Conservation (phyloP, 2,113 vertebrate species). For the Hyaena hyaena region DNA sequence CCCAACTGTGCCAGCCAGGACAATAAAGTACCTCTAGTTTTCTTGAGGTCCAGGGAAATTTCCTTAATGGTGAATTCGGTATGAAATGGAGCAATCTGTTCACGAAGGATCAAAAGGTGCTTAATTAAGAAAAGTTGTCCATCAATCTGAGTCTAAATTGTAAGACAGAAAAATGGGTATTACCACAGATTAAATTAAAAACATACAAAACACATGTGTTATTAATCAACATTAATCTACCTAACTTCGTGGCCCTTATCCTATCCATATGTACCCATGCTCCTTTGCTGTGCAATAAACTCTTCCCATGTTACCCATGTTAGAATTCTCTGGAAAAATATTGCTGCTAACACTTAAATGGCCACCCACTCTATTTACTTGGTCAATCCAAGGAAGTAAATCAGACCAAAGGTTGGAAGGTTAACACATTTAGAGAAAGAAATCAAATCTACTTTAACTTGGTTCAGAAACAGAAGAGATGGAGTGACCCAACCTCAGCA, state of each 20-base stretch:
- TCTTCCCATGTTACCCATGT: neutral
- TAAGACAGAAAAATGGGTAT: conserved; percentile 83
- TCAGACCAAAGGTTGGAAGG: neutral
- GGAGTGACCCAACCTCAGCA: neutral
- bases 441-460: neutral
- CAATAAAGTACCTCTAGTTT: conserved; percentile 95
- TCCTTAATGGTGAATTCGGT: conserved; percentile 99
- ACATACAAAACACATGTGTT: neutral
- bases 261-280: neutral
- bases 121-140: conserved; percentile 99
- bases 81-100: conserved; percentile 99
- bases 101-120: conserved; percentile 98
- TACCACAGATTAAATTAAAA: conserved; percentile 66
- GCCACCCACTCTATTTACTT: conserved; percentile 18
- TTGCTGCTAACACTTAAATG: conserved; percentile 25
- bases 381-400: conserved; percentile 25
- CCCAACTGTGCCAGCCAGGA: conserved; percentile 83
- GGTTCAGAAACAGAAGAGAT: neutral
- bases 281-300: neutral
- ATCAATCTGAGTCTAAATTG: conserved; percentile 93
- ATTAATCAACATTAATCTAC: conserved; percentile 13
- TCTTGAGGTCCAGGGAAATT: conserved; percentile 99
- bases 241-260: neutral
- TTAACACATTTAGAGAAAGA: neutral
- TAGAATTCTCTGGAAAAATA: neutral